Percentiles rank a stretch among this genome's conserved stretches.
These are phyloP conservation scores for Poeciliopsis prolifica DNA, from an alignment of 2,113 vertebrate species.

Conservation along the genomic window DNA sequence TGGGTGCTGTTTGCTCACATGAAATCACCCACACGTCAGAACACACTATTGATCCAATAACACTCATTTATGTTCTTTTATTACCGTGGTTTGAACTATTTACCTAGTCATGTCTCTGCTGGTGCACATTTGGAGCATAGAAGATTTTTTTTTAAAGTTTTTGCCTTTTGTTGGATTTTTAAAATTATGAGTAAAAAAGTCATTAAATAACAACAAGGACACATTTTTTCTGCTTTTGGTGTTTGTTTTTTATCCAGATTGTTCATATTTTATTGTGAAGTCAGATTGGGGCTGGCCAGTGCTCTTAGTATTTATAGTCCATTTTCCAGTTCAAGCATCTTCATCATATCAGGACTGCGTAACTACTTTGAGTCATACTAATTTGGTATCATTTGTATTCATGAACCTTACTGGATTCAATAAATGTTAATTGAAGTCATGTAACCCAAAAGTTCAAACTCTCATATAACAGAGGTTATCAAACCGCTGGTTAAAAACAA, in stretches of 20 bases:
- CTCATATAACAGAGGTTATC: neutral
- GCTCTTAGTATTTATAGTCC: neutral
- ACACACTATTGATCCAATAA: slow-evolving; percentile 39
- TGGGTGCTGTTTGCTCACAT: slow-evolving; percentile 45
- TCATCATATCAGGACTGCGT: neutral
- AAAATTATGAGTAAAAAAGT: neutral
- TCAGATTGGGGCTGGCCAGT: neutral
- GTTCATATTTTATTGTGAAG: neutral
- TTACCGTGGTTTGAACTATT: slow-evolving; percentile 8
- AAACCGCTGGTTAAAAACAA: no score
- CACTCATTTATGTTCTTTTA: slow-evolving; percentile 28
- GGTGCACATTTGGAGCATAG: neutral
- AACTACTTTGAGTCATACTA: neutral
- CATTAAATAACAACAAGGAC: neutral
- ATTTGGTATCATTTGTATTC: neutral
- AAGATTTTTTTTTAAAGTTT: neutral
- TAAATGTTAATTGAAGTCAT: neutral
- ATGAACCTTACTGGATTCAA: neutral
- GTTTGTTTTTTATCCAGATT: neutral
- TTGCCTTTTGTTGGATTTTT: neutral
- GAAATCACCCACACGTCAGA: slow-evolving; percentile 10
- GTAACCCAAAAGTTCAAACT: neutral
- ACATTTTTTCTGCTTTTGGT: neutral
- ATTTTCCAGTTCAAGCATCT: neutral
- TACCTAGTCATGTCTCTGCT: neutral